These are phyloP conservation scores for Vireo altiloquus DNA, from an alignment of 2,113 vertebrate genomes.

Conservation along the genomic window DNA sequence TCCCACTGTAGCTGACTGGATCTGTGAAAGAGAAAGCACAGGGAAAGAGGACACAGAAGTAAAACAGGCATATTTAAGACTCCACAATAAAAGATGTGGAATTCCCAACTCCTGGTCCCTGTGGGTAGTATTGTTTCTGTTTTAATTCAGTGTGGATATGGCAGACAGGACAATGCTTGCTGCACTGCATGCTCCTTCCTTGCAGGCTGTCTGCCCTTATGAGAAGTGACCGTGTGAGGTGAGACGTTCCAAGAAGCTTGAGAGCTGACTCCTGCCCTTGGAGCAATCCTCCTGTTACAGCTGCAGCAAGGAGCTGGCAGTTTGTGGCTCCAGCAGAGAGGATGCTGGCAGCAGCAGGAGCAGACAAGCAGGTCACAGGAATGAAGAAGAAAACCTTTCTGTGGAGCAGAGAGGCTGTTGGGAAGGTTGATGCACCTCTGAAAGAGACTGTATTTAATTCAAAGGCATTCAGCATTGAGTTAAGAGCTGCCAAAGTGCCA, in stretches of 20 bases:
- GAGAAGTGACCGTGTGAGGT: not conserved
- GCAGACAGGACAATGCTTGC: rapidly evolving
- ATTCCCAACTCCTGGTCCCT: not conserved
- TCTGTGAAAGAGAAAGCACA: not conserved
- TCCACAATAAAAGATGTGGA: not conserved
- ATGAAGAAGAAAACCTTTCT: not conserved
- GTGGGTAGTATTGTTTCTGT: not conserved
- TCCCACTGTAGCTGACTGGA: not conserved
- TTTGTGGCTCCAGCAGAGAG: not conserved
- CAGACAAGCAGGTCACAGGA: not conserved
- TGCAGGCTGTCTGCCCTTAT: not conserved
- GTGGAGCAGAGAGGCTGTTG: not conserved
- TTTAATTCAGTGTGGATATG: not conserved
- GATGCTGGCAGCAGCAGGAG: not conserved
- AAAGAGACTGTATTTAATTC: not conserved
- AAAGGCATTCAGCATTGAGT: not conserved
- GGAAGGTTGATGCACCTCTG: not conserved
- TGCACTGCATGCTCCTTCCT: rapidly evolving
- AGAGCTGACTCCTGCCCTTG: not conserved
- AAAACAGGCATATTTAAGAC: not conserved
- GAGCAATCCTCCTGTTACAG: not conserved
- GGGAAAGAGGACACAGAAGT: not conserved
- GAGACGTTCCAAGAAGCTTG: rapidly evolving
- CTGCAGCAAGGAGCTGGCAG: not conserved
- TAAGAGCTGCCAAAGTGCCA: not conserved